Evolutionary conservation across 2,888 invertebrate species (phyloP), one percentile per base, ranked within the genome.

Genomic region (Dermolepida albohirtum): DNA sequence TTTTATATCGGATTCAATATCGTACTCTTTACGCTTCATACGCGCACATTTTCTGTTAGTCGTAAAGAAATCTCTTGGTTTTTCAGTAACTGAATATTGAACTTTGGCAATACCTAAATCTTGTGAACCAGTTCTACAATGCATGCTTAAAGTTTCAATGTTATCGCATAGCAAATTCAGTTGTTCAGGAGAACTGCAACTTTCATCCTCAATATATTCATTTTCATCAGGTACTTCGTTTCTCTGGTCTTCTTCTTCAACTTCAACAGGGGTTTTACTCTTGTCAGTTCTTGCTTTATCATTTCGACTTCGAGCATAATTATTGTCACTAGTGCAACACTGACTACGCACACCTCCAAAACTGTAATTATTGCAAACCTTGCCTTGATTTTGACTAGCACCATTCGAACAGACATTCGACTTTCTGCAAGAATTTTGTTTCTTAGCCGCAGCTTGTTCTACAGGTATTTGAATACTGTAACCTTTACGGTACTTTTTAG

Each of bases 1-100:
- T 47, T 69, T 69, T 16, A 66, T 62, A 43, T 66, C 69, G 8
- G 69, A 65, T 11, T 66, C 69, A 11, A 41, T 22, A 10, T 68
- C 57, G 51, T 66, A 44, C 10, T 51, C 34, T 29, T 34, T 12
- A 49, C 50, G 47, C 6, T 7, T 34, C 34, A 34, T 34, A 6
- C 34, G 34, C 34, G 6, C 34, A 17, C 52, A 49, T 22, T 59
- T 59, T 17, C 59, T 47, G n/a, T 59, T 50, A 8, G 17, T 40
- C 1, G 66, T 66, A 50, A 66, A 66, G 50, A 66, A 66, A 51
- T 66, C 66, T 12, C 40, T 51, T 16, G 66, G 59, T 59, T 66
- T 66, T 10, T 40, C 6, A 1, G 22, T 66, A 5, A 66, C 50
- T 5, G 41, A 14, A 39, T 50, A 66, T 29, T 66, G 66, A 14